Conservation (phyloP, 1,140 invertebrate genomes). For the Drosophila yakuba region DNA sequence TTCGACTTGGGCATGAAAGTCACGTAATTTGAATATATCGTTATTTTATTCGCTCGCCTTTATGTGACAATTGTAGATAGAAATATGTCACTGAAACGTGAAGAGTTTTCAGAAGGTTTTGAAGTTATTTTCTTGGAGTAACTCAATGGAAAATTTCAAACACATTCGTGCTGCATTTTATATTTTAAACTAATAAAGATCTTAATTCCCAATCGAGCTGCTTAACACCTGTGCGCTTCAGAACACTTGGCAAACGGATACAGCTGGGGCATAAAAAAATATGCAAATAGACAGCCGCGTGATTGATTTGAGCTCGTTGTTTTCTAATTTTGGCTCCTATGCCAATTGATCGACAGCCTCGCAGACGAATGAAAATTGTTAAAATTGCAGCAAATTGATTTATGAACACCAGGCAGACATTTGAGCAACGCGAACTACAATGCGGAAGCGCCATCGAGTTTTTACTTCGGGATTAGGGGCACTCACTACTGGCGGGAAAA, state of each 20-base stretch:
- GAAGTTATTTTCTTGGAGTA: neutral
- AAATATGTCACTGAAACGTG: constrained; percentile 53
- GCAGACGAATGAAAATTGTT: constrained; percentile 52
- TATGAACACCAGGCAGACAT: constrained; percentile 49
- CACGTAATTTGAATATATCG: constrained; percentile 59
- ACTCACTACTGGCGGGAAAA: constrained; percentile 12
- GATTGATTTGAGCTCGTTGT: constrained; percentile 62
- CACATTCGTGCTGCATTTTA: neutral
- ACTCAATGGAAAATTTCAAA: neutral
- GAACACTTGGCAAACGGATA: neutral
- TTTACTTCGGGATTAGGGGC: constrained; percentile 20
- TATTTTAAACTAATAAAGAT: constrained; percentile 11
- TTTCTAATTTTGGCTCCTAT: constrained; percentile 54
- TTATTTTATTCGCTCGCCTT: constrained; percentile 22
- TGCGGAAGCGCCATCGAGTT: constrained; percentile 56
- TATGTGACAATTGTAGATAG: constrained; percentile 4
- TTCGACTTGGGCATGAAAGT: constrained; percentile 42
- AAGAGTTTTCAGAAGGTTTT: constrained; percentile 19
- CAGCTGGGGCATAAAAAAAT: constrained; percentile 8
- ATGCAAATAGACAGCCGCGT: constrained; percentile 24
- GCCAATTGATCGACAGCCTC: constrained; percentile 60
- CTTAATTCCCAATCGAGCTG: constrained; percentile 17
- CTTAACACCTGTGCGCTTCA: constrained; percentile 15
- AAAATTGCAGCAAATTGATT: constrained; percentile 76
- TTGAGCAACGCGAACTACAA: constrained; percentile 37